These are phyloP conservation scores for Troilus luridus DNA, from an alignment of 2,888 invertebrate species.

Conservation along the genomic window DNA sequence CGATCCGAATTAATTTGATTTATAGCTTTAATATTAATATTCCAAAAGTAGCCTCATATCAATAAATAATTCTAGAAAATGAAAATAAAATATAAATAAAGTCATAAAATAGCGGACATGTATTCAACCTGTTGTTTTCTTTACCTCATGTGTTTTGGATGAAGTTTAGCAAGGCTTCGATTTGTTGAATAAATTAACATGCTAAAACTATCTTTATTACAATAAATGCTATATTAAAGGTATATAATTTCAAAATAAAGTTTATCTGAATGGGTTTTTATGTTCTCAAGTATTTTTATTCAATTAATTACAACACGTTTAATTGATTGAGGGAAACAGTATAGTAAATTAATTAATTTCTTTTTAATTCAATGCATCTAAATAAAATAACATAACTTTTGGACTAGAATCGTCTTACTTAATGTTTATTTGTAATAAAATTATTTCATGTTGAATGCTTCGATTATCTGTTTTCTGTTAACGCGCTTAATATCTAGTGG, in stretches of 20 bases:
- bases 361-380: too few relatives aligned
- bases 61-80: background rate
- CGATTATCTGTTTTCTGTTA: background rate
- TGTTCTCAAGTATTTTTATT: too few relatives aligned
- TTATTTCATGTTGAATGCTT: background rate
- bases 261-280: background rate
- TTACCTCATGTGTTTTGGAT: background rate
- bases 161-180: background rate
- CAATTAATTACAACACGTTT: too few relatives aligned
- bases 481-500: background rate
- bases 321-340: too few relatives aligned
- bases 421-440: background rate
- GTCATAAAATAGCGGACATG: too few relatives aligned
- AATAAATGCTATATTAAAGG: background rate
- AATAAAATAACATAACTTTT: background rate
- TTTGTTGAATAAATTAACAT: background rate
- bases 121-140: background rate
- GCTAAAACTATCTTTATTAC: background rate
- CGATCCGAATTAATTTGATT: background rate
- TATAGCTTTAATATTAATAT: background rate
- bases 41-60: background rate
- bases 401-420: background rate
- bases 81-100: too few relatives aligned
- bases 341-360: too few relatives aligned
- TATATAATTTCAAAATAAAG: background rate